phyloP scores from a whole-genome alignment of 2,113 vertebrate genomes.

The Tyto alba region DNA sequence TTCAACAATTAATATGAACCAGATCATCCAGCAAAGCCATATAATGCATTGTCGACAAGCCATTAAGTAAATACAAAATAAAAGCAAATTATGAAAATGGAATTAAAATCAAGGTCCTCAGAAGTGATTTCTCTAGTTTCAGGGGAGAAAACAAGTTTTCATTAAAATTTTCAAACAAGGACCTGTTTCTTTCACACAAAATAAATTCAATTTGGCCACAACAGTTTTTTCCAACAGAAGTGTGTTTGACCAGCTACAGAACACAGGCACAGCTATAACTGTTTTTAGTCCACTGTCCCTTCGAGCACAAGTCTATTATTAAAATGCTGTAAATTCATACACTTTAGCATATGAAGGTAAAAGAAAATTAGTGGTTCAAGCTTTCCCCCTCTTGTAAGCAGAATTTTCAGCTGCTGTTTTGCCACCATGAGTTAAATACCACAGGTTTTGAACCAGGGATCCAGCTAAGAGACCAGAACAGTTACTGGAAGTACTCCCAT shows the following conservation, averaged over 20 bases:
- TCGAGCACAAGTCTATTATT: neutral
- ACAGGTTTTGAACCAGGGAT: neutral
- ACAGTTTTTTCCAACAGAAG: neutral
- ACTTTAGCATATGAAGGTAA: neutral
- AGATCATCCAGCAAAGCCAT: neutral
- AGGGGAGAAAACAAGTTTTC: neutral
- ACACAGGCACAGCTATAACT: neutral
- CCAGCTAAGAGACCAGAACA: neutral
- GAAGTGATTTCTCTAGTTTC: neutral
- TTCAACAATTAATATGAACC: neutral
- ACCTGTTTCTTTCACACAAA: neutral
- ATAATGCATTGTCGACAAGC: neutral
- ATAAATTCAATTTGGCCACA: neutral
- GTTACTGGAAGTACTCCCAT: neutral
- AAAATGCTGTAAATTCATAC: neutral
- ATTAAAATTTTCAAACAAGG: neutral
- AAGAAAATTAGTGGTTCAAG: neutral
- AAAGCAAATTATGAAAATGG: neutral
- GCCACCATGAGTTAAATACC: neutral
- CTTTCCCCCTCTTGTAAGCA: neutral
- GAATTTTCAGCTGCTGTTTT: neutral
- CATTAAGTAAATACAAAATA: neutral
- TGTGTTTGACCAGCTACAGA: neutral
- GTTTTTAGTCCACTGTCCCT: neutral
- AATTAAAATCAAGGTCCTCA: neutral